Conservation (phyloP, 1,140 invertebrate genomes). For the Drosophila parabipectinata region DNA sequence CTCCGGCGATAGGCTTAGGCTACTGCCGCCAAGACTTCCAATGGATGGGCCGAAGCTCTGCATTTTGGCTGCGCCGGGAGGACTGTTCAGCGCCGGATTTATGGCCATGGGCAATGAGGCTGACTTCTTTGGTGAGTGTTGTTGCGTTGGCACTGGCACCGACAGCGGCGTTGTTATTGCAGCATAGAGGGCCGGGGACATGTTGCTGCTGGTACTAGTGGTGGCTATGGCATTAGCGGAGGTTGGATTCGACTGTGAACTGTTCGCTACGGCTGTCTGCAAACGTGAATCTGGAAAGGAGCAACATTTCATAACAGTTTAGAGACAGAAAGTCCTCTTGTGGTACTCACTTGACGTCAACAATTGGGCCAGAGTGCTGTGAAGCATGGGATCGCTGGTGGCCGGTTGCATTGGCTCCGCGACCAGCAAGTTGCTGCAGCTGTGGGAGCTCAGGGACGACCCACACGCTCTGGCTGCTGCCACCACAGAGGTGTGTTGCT, state of each 20-base stretch:
- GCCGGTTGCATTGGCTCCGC: conserved; percentile 60
- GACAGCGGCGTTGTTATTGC: conserved; percentile 45
- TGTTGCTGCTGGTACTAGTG: conserved; percentile 35
- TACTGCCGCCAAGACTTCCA: conserved; percentile 40
- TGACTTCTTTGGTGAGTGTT: conserved; percentile 81
- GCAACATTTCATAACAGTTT: neutral
- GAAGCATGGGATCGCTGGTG: conserved; percentile 84
- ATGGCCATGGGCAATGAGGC: conserved; percentile 71
- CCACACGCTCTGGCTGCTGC: conserved; percentile 47
- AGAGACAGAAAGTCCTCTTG: no score
- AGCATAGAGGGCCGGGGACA: conserved; percentile 44
- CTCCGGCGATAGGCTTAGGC: conserved; percentile 74
- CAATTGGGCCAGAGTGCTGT: conserved; percentile 79
- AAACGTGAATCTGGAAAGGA: conserved; percentile 57
- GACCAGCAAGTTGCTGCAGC: conserved; percentile 54
- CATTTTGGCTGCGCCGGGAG: conserved; percentile 59
- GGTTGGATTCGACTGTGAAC: conserved; percentile 56
- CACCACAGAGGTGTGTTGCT: conserved; percentile 61
- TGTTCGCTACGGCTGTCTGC: conserved; percentile 74
- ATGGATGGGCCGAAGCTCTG: conserved; percentile 42
- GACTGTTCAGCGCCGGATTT: conserved; percentile 65
- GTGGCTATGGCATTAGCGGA: conserved; percentile 72
- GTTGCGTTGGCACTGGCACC: conserved; percentile 44
- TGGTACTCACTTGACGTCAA: conserved; percentile 63
- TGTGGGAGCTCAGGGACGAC: conserved; percentile 44